Base-by-base conservation (phyloP, 2,797 vertebrate species). In the Cygnus olor region DNA sequence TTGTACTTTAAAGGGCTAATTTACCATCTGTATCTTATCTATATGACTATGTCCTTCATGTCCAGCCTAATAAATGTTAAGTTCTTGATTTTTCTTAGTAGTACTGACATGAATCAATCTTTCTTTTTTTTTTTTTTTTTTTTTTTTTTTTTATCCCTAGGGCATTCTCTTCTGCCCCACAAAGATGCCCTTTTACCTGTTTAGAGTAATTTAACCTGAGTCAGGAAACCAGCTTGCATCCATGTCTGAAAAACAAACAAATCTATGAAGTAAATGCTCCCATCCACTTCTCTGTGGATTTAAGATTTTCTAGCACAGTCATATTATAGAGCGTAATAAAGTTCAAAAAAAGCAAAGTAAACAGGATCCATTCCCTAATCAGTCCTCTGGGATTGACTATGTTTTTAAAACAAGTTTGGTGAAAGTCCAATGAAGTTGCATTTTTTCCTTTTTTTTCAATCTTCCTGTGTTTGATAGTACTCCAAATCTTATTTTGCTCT, bases 61-160 rank as follows among this genome's bases (percentile, higher is more conserved):
- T 94, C 94, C 90, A 95, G 76, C 93, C 95, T 94, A 96, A 96
- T 96, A 96, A 95, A 96, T 92, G 88, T 94, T 91, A 95, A 92
- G 49, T 97, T 96, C 84, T 65, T 87, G 68, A 36, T 36, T 1
- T 70, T 30, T 96, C 94, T 90, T 56, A 81, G 72, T 83, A 42
- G 34, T 14, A 61, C 30, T 5, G 3, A 79, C 60, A 89, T 94
- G 78, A 93, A 95, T 89, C 73, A 94, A 89, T 91, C 15, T 53
- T 44, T 89, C 54, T 94, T 83, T 65, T 95, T 83, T 65, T 65
- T 95, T 83, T 65, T 44, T 79, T 93, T 36, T 36, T 36, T 36
- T 80, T 53, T 49, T 89, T 79, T 94, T 84, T 66, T 95, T 80
- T 51, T 24, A 27, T 90, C 74, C 85, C 77, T 11, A 65, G 42